Conservation (phyloP, 2,888 invertebrate genomes). For the Trypoxylon attenuatum region DNA sequence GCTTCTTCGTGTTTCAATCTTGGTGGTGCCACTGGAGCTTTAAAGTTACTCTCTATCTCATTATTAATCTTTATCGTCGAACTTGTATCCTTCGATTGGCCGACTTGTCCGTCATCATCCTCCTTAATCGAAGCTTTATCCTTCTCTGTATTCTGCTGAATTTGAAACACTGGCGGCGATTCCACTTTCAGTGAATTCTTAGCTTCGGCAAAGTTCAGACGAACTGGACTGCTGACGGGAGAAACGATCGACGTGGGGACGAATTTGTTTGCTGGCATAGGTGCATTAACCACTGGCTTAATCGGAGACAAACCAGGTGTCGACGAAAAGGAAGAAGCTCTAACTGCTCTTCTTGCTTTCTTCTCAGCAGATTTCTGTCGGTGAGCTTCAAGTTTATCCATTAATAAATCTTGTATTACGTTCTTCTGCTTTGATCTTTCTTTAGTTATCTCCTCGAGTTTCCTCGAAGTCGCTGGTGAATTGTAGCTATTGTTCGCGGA, state of each 20-base stretch:
- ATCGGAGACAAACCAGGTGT: constrained; percentile 41
- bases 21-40: constrained; percentile 77
- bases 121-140: not conserved
- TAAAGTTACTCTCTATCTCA: constrained; percentile 63
- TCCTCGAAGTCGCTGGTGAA: constrained; percentile 78
- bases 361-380: constrained; percentile 80
- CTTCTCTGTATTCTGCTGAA: constrained; percentile 55
- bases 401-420: constrained; percentile 87
- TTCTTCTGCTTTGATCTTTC: constrained; percentile 89
- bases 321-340: constrained; percentile 74
- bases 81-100: not conserved
- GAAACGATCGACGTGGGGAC: constrained; percentile 60
- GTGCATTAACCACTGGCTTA: constrained; percentile 19
- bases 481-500: constrained; percentile 73
- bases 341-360: constrained; percentile 78
- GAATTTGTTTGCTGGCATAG: constrained; percentile 38
- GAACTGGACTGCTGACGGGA: constrained; percentile 56
- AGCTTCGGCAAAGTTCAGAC: constrained; percentile 61
- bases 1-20: constrained; percentile 75
- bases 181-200: constrained; percentile 50
- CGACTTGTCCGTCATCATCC: not conserved
- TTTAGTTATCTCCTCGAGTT: constrained; percentile 85
- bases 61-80: not conserved
- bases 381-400: constrained; percentile 85
- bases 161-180: not conserved